phyloP scores from a whole-genome alignment of 2,888 invertebrate species.

The Deilephila elpenor region DNA sequence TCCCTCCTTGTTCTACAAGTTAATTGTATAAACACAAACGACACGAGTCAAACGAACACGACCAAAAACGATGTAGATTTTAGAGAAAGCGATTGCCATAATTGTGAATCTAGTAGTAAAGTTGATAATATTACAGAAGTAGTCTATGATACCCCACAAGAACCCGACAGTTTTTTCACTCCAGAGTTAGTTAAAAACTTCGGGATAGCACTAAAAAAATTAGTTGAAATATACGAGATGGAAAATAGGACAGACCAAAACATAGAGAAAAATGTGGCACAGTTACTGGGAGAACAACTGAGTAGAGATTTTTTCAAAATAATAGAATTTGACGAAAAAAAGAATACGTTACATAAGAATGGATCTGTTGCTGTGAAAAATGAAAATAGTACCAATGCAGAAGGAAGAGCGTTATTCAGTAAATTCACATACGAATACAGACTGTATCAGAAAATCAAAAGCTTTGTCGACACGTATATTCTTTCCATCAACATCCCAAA shows the following conservation, averaged over 20 bases:
- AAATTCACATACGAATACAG: conserved; percentile 80
- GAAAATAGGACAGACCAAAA: conserved; percentile 68
- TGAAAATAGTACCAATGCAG: conserved; percentile 39
- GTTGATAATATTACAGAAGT: conserved; percentile 44
- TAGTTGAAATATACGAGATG: conserved; percentile 63
- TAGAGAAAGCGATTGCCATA: conserved; percentile 78
- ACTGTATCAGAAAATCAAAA: conserved; percentile 84
- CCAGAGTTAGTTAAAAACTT: conserved; percentile 58
- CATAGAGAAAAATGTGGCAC: conserved; percentile 81
- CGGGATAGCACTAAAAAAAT: conserved; percentile 60
- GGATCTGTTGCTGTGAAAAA: conserved; percentile 36
- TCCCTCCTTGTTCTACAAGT: conserved; percentile 57
- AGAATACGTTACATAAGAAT: conserved; percentile 50
- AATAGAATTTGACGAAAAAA: conserved; percentile 84
- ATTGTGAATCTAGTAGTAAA: conserved; percentile 71
- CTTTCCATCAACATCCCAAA: conserved; percentile 88
- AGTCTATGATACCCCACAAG: conserved; percentile 39
- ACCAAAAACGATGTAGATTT: conserved; percentile 72
- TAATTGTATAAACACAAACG: conserved; percentile 60
- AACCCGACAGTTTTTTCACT: conserved; percentile 11
- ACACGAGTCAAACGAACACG: conserved; percentile 62
- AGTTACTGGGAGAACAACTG: conserved; percentile 84
- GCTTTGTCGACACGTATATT: conserved; percentile 85
- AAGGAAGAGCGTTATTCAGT: conserved; percentile 71
- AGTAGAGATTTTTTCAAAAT: conserved; percentile 83